These are phyloP conservation scores for Chamaetylas fuelleborni DNA, from an alignment of 2,113 vertebrate species.

Conservation along the genomic window DNA sequence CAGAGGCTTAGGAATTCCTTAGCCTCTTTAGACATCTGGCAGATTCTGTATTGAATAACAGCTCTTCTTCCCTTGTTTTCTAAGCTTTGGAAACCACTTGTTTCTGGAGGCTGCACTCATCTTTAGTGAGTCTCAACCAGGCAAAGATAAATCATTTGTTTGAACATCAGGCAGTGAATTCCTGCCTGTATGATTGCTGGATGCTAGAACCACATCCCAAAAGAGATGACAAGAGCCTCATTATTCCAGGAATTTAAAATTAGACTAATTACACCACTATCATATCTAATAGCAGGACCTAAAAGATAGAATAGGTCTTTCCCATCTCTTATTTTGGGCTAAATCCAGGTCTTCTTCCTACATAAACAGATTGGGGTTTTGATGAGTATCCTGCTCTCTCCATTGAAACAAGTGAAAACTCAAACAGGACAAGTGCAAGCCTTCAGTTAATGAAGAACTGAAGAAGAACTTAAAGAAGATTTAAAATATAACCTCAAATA, in stretches of 20 bases:
- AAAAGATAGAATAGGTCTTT: neutral
- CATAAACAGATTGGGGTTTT: neutral
- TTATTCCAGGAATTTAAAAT: slow-evolving; percentile 9
- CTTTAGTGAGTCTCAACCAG: slow-evolving; percentile 28
- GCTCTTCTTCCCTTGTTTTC: slow-evolving; percentile 31
- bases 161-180: slow-evolving; percentile 24
- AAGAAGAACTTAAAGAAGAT: neutral
- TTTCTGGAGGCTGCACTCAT: slow-evolving; percentile 61
- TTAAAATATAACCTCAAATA: neutral
- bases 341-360: neutral
- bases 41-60: slow-evolving; percentile 56
- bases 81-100: slow-evolving; percentile 61
- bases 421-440: neutral
- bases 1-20: slow-evolving; percentile 73
- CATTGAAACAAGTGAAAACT: neutral
- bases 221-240: neutral
- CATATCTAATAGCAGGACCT: neutral
- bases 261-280: neutral
- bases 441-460: neutral
- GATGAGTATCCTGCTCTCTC: neutral
- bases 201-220: neutral
- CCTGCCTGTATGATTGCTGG: neutral
- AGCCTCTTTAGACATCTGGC: slow-evolving; percentile 69
- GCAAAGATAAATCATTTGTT: slow-evolving; percentile 46
- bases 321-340: neutral